Evolutionary conservation across 2,888 invertebrate genomes (phyloP).

Genomic region (Lycaena phlaeas): DNA sequence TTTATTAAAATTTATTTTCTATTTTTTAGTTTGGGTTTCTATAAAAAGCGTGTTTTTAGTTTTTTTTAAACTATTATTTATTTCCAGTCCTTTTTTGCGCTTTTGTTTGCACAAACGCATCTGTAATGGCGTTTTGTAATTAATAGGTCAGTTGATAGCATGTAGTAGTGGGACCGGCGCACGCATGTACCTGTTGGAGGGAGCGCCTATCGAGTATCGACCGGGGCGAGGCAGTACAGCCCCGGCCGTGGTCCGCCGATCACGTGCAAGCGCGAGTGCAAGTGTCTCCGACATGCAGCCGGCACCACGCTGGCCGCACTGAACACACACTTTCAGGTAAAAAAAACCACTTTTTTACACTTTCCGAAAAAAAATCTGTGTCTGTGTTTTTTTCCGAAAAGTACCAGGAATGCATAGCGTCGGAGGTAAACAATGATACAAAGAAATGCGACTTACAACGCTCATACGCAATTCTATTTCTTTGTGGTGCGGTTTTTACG

Average conservation of each 20-base stretch:
- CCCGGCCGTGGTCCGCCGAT: conserved; percentile 23
- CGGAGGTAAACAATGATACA: conserved; percentile 1
- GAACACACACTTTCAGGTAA: conserved; percentile 44
- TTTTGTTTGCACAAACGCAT: no score
- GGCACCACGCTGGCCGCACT: conserved; percentile 45
- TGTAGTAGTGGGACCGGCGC: conserved; percentile 33
- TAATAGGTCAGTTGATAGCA: conserved; percentile 2
- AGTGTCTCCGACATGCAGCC: conserved; percentile 43
- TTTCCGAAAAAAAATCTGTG: no score
- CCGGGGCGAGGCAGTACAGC: conserved; percentile 47
- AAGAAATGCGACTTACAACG: background rate
- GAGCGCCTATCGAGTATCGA: conserved; percentile 56
- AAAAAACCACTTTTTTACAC: conserved; percentile 4
- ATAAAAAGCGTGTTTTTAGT: no score
- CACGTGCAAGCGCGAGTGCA: conserved; percentile 23
- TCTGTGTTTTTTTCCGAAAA: no score
- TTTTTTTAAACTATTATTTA: no score
- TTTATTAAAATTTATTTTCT: no score
- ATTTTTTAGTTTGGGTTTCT: no score
- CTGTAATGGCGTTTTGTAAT: no score
- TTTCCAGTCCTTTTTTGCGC: no score
- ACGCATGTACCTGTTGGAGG: conserved; percentile 57
- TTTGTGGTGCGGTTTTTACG: no score
- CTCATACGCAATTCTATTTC: background rate
- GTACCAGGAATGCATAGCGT: background rate